Percentiles rank a stretch among this genome's conserved stretches.
Evolutionary conservation across 1,140 invertebrate genomes (phyloP).

Genomic region (Augochlora pura): DNA sequence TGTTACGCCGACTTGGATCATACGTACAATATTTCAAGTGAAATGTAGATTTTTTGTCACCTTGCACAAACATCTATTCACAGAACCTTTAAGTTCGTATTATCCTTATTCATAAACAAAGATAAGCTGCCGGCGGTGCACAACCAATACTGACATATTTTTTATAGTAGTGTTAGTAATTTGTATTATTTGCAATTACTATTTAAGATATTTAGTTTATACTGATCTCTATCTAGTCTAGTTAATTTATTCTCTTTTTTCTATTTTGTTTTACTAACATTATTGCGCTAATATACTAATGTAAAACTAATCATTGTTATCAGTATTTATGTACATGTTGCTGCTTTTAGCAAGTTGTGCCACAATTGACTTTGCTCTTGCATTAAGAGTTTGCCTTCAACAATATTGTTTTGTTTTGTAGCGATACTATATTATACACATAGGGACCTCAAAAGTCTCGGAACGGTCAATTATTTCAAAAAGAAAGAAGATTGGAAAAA

Average conservation of each 20-base stretch:
- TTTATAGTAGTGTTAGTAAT: not conserved
- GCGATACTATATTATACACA: not conserved
- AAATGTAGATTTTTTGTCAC: too few relatives aligned
- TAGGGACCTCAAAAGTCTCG: too few relatives aligned
- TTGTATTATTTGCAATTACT: not conserved
- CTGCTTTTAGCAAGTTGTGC: constrained; percentile 69
- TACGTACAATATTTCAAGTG: too few relatives aligned
- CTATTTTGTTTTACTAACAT: constrained; percentile 65
- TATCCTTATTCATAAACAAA: too few relatives aligned
- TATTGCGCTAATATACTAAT: constrained; percentile 56
- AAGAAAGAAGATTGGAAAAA: too few relatives aligned
- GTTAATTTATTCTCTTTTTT: constrained; percentile 69
- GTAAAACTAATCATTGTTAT: constrained; percentile 46
- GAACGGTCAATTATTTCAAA: too few relatives aligned
- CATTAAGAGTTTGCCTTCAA: constrained; percentile 61
- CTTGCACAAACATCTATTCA: too few relatives aligned
- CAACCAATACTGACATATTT: not conserved
- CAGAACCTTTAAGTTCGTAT: too few relatives aligned
- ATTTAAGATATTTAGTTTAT: constrained; percentile 1
- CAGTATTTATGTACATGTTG: constrained; percentile 67
- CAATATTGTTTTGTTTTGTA: constrained; percentile 17
- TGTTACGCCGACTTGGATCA: too few relatives aligned
- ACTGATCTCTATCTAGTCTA: constrained; percentile 46
- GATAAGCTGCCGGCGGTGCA: too few relatives aligned
- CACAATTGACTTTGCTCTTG: constrained; percentile 68